phyloP scores from a whole-genome alignment of 2,888 invertebrate genomes.

The Bruchidius siliquastri region DNA sequence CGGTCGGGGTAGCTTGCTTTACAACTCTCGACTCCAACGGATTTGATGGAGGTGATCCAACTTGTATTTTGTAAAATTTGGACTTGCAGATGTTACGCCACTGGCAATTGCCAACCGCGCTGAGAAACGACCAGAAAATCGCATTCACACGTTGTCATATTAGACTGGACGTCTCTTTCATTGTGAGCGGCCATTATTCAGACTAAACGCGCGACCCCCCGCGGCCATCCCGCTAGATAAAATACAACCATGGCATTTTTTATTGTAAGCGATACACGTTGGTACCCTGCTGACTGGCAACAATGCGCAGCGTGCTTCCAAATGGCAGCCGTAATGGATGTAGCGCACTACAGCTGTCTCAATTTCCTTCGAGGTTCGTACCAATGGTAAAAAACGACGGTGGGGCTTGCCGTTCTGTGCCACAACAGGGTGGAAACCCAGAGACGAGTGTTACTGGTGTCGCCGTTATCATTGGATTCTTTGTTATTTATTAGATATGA shows the following conservation, averaged over 20 bases:
- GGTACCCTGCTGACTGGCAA: slow-evolving; percentile 36
- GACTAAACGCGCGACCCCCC: slow-evolving; percentile 48
- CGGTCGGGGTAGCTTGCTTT: too few relatives aligned
- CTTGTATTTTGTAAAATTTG: too few relatives aligned
- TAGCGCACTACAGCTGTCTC: slow-evolving; percentile 40
- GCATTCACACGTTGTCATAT: slow-evolving; percentile 51
- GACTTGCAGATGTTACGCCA: not conserved
- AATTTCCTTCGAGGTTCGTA: slow-evolving; percentile 25
- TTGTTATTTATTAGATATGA: not conserved
- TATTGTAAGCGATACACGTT: slow-evolving; percentile 42
- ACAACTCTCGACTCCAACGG: too few relatives aligned
- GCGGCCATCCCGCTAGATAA: slow-evolving; percentile 38
- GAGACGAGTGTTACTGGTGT: not conserved
- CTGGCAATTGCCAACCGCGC: slow-evolving; percentile 33
- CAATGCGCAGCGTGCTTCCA: slow-evolving; percentile 31
- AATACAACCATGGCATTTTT: slow-evolving; percentile 36
- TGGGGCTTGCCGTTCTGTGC: not conserved
- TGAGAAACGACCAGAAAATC: slow-evolving; percentile 48
- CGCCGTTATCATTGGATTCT: not conserved
- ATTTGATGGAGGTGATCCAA: too few relatives aligned
- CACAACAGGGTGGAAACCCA: not conserved
- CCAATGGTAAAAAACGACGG: not conserved
- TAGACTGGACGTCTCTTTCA: slow-evolving; percentile 50
- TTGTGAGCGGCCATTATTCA: slow-evolving; percentile 48
- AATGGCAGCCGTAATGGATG: slow-evolving; percentile 15